These are phyloP conservation scores for Saccostrea glomerata DNA, from an alignment of 1,140 invertebrate species.

Conservation along the genomic window DNA sequence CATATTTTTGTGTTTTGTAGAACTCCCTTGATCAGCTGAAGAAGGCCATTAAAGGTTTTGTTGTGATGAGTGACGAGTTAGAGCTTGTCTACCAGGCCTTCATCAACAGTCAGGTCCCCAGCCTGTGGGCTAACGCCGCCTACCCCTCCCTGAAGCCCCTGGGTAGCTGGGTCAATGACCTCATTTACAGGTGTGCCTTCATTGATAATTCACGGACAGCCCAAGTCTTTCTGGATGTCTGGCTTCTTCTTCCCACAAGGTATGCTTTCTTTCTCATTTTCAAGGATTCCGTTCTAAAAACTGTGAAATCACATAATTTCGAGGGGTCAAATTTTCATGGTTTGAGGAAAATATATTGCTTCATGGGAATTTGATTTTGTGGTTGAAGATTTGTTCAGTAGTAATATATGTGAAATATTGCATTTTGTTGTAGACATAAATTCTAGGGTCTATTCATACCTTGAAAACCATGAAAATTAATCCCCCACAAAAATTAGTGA, in stretches of 20 bases:
- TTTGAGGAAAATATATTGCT: too few species aligned
- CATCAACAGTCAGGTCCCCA: constrained; percentile 88
- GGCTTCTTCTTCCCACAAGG: constrained; percentile 95
- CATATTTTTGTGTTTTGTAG: constrained; percentile 78
- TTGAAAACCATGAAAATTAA: too few species aligned
- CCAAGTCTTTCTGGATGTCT: constrained; percentile 92
- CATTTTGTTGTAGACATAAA: too few species aligned
- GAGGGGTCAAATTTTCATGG: too few species aligned
- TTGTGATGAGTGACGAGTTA: constrained; percentile 92
- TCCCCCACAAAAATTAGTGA: too few species aligned
- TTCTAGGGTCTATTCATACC: too few species aligned
- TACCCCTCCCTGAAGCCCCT: constrained; percentile 93
- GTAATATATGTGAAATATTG: too few species aligned
- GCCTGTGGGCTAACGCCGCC: constrained; percentile 88
- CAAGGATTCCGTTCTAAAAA: too few species aligned
- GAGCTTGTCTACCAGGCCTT: constrained; percentile 89
- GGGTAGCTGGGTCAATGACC: constrained; percentile 90
- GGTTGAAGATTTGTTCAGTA: too few species aligned
- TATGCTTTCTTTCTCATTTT: constrained; percentile 41
- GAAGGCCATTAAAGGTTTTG: constrained; percentile 90
- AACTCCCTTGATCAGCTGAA: constrained; percentile 86
- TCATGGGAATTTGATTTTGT: too few species aligned
- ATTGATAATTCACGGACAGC: constrained; percentile 86
- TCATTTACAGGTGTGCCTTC: constrained; percentile 88
- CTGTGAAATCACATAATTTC: too few species aligned